Conservation (phyloP, 2,113 vertebrate species). For the Pseudolaguvia tuberculata region DNA sequence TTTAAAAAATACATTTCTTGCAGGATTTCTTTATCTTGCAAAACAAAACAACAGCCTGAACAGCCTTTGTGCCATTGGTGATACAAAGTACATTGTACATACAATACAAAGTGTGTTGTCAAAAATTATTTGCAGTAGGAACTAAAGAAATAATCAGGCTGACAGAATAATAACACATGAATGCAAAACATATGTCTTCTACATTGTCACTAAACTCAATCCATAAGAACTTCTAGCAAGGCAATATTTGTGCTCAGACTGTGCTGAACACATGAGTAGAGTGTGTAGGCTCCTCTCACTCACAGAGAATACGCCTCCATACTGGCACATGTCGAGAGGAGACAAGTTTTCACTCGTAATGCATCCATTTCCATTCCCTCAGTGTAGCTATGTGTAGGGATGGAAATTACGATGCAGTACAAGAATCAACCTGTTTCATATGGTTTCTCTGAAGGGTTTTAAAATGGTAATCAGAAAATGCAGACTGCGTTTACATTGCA, state of each 20-base stretch:
- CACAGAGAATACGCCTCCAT: constrained; percentile 17
- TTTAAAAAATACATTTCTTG: neutral
- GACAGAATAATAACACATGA: neutral
- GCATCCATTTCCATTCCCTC: neutral
- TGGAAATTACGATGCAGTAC: neutral
- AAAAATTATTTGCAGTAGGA: neutral
- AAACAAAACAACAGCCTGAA: constrained; percentile 4
- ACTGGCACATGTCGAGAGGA: constrained; percentile 2
- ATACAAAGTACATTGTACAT: neutral
- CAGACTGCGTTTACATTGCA: too few relatives aligned
- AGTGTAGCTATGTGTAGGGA: neutral
- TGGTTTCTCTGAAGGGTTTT: neutral
- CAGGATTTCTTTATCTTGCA: neutral
- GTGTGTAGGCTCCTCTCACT: constrained; percentile 7
- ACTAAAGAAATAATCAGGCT: neutral
- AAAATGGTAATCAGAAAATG: neutral
- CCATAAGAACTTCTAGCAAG: neutral
- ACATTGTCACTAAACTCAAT: neutral
- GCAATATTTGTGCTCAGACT: constrained; percentile 1
- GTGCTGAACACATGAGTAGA: constrained; percentile 5
- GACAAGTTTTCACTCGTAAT: constrained; percentile 7
- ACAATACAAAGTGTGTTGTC: neutral
- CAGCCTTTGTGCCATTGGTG: neutral
- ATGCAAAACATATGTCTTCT: neutral
- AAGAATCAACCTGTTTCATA: neutral